Evolutionary conservation across 1,140 invertebrate species (phyloP), one percentile per base, ranked within the genome.

Genomic region (Tetragonula clypearis): DNA sequence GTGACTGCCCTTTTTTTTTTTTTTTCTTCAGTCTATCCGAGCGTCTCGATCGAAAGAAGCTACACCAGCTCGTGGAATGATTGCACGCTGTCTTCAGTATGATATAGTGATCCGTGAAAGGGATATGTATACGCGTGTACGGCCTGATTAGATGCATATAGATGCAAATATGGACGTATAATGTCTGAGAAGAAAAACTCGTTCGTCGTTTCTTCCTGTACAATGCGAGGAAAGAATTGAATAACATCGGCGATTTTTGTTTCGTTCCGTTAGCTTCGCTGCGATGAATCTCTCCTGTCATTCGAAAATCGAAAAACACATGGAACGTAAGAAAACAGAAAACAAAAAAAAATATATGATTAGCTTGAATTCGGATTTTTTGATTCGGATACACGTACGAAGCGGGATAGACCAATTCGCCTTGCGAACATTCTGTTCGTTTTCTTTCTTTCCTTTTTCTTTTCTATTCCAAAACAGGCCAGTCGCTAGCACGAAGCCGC

Each of bases 331-430:
- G 30, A 56, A 26, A 17, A 23, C 5, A 6, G 1, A 58, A 19
- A 58, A 58, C 15, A 21, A 58, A 19, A 19, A n/a, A 60, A 21
- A 9, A 35, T 35, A 19, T 30, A 71, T 0, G 30, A 41, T 60
- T 17, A 21, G 30, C 9, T 85, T 41, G 56, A 55, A 72, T 82
- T 88, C 0, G 17, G 15, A 60, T 76, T 76, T 30, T 49, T 90
- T 85, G 87, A 88, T 90, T 87, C 58, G 53, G 35, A 72, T 82
- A 77, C 62, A 77, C 23, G 73, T 69, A 82, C 73, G 53, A 82
- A 88, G 87, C 82, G 82, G 69, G 68, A 26, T 84, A 78, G 65
- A 82, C 68, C 83, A 73, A 85, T 85, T 80, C 68, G 58, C 30
- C 78, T 79, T 53, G 56, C 21, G 56, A 73, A 30, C 53, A 49